Evolutionary conservation across 2,113 vertebrate genomes (phyloP).

Genomic region (Hippoglossus stenolepis): DNA sequence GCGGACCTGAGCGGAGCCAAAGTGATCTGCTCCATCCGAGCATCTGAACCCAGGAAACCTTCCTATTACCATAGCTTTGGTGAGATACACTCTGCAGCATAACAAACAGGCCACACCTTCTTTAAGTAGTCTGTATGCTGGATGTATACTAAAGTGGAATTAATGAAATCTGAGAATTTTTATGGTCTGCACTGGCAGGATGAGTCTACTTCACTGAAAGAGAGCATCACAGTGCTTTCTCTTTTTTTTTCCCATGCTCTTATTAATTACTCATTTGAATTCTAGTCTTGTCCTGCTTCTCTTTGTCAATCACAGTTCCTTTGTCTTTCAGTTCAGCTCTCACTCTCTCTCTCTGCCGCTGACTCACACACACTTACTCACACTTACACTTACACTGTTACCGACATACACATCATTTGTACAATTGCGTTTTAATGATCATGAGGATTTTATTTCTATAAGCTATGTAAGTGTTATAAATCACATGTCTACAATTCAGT

Average conservation of each 20-base stretch:
- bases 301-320: constrained; percentile 52
- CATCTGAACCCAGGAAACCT: constrained; percentile 84
- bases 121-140: constrained; percentile 16
- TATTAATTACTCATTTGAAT: constrained; percentile 66
- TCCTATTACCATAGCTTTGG: constrained; percentile 97
- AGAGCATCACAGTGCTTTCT: background rate
- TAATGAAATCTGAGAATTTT: constrained; percentile 20
- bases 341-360: constrained; percentile 29
- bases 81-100: constrained; percentile 61
- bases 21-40: constrained; percentile 89
- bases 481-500: background rate
- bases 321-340: constrained; percentile 39
- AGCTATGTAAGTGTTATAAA: background rate
- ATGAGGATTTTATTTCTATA: background rate
- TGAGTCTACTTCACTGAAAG: constrained; percentile 33
- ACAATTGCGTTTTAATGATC: background rate
- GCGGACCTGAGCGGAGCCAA: constrained; percentile 84
- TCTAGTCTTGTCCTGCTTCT: constrained; percentile 27
- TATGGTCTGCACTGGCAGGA: constrained; percentile 21
- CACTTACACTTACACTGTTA: background rate
- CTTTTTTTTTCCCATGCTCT: constrained; percentile 8
- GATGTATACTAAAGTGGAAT: constrained; percentile 19
- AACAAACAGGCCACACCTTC: constrained; percentile 9
- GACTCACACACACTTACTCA: constrained; percentile 1
- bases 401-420: background rate